A percentile compares a stretch with the other conserved stretches of the same genome.
Conservation (phyloP, 2,113 vertebrate species). For the Petrocephalus microphthalmus region DNA sequence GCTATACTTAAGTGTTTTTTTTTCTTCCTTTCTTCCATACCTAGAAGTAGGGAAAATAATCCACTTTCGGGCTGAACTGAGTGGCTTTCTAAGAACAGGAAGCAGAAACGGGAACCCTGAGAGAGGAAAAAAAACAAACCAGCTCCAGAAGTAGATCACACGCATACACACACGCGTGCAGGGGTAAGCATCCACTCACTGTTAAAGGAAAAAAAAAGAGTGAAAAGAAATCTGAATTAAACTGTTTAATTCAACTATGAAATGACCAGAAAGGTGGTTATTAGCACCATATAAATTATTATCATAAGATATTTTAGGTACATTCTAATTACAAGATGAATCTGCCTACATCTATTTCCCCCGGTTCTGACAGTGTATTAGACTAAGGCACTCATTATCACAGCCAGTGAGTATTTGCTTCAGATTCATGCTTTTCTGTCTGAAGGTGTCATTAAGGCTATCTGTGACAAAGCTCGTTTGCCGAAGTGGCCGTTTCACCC, state of each 20-base stretch:
- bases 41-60: not conserved
- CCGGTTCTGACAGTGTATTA: slow-evolving; percentile 66
- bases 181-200: not conserved
- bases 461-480: slow-evolving; percentile 49
- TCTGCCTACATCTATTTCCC: slow-evolving; percentile 60
- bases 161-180: not conserved
- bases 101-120: slow-evolving; percentile 36
- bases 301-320: slow-evolving; percentile 71
- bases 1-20: not conserved
- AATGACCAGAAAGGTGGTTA: slow-evolving; percentile 66
- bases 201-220: slow-evolving; percentile 20
- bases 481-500: slow-evolving; percentile 21
- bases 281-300: slow-evolving; percentile 75
- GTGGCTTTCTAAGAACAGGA: slow-evolving; percentile 53
- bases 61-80: slow-evolving; percentile 24
- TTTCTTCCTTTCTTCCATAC: not conserved
- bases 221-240: slow-evolving; percentile 36
- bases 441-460: slow-evolving; percentile 71
- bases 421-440: slow-evolving; percentile 66
- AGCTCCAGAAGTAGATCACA: slow-evolving; percentile 36
- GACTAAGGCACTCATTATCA: slow-evolving; percentile 75
- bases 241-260: slow-evolving; percentile 29
- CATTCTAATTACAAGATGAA: slow-evolving; percentile 72
- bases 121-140: slow-evolving; percentile 3
- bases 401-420: slow-evolving; percentile 64